Percentiles rank a stretch among this genome's conserved stretches.
Conservation (phyloP, 2,113 vertebrate genomes). For the Halcyon senegalensis region DNA sequence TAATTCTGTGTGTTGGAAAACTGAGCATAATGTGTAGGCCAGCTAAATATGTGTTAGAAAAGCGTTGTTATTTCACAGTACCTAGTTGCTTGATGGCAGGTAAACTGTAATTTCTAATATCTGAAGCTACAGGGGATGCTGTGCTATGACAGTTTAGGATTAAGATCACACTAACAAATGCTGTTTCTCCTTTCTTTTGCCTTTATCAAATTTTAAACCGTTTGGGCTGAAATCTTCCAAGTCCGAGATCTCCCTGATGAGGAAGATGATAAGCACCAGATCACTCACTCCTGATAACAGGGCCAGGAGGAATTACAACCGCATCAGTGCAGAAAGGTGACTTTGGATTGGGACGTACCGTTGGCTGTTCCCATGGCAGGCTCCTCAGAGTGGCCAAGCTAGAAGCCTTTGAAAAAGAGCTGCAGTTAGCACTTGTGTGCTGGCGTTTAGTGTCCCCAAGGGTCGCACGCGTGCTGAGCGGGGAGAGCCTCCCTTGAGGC, state of each 20-base stretch:
- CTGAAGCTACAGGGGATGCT: neutral
- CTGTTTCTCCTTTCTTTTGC: neutral
- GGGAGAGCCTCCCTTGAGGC: neutral
- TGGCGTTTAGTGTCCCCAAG: neutral
- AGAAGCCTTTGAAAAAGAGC: neutral
- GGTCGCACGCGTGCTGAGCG: accelerated
- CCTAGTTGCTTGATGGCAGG: accelerated
- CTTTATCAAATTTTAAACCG: neutral
- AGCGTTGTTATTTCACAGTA: neutral
- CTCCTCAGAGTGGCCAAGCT: neutral
- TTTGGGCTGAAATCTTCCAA: neutral
- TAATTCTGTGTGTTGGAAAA: neutral
- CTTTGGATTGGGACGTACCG: neutral
- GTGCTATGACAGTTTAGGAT: neutral
- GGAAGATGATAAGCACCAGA: accelerated
- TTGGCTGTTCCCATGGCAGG: neutral
- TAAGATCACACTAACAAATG: neutral
- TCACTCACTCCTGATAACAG: neutral
- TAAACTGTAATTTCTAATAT: neutral
- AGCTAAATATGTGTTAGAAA: neutral
- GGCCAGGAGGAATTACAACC: neutral
- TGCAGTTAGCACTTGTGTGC: neutral
- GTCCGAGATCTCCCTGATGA: neutral
- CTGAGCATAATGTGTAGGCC: neutral
- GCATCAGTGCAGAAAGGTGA: neutral